Conservation (phyloP, 2,888 invertebrate genomes). For the Cacoxenus indagator region DNA sequence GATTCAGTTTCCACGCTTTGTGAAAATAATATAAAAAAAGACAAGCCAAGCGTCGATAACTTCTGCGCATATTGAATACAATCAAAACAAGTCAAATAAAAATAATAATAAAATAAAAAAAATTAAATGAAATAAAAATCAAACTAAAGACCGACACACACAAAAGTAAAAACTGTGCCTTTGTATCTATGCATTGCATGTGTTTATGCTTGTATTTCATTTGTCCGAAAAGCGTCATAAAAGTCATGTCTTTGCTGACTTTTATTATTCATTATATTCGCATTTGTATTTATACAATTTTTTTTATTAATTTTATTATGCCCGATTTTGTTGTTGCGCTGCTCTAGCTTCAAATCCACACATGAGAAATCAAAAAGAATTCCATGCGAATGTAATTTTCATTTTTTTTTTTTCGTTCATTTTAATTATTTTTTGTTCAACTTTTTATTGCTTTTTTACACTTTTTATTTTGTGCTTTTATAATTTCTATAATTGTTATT, state of each 20-base stretch:
- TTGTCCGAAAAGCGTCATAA: conserved; percentile 49
- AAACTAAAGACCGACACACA: not conserved
- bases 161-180: not conserved
- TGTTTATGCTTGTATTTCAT: conserved; percentile 24
- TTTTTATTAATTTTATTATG: conserved; percentile 21
- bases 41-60: not conserved
- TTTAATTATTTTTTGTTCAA: not conserved
- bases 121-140: not conserved
- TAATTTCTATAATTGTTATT: conserved; percentile 20
- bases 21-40: not conserved
- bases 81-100: not conserved
- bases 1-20: not conserved
- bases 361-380: not conserved
- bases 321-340: conserved; percentile 1
- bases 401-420: not conserved
- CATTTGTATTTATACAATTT: conserved; percentile 57
- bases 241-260: conserved; percentile 66
- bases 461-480: not conserved
- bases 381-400: not conserved
- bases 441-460: not conserved
- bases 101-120: not conserved
- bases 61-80: not conserved
- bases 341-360: not conserved
- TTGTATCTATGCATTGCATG: not conserved
- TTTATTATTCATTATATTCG: conserved; percentile 69